Evolutionary conservation across 1,140 invertebrate genomes (phyloP).

Genomic region (Myzus persicae): DNA sequence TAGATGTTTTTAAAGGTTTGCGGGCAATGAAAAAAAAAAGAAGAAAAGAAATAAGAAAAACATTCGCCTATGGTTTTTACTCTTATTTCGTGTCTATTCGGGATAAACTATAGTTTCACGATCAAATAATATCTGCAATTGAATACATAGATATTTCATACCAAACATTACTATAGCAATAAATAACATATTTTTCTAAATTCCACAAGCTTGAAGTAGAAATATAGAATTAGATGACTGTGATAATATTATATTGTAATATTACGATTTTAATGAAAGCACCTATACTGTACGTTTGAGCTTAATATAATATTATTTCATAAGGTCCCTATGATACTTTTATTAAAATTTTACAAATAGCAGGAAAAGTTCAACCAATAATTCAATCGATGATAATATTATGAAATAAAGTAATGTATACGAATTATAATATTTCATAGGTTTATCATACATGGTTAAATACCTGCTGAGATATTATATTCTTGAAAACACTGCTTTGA

Average conservation of each 20-base stretch:
- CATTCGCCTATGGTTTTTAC: neutral
- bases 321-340: neutral
- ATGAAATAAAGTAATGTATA: neutral
- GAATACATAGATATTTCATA: neutral
- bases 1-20: conserved; percentile 22
- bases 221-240: neutral
- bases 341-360: neutral
- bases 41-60: neutral
- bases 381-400: neutral
- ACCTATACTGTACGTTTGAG: neutral
- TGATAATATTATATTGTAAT: neutral
- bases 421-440: neutral
- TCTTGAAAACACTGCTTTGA: neutral
- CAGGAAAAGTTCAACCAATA: neutral
- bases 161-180: neutral
- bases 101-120: neutral
- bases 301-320: neutral
- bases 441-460: neutral
- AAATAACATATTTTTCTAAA: neutral
- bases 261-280: too few species aligned
- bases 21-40: neutral
- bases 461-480: neutral
- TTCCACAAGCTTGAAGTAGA: neutral
- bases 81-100: neutral
- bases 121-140: neutral